A percentile compares a stretch with the other conserved stretches of the same genome.
These are phyloP conservation scores for Euclidia mi DNA, from an alignment of 2,888 invertebrate genomes.

Conservation along the genomic window DNA sequence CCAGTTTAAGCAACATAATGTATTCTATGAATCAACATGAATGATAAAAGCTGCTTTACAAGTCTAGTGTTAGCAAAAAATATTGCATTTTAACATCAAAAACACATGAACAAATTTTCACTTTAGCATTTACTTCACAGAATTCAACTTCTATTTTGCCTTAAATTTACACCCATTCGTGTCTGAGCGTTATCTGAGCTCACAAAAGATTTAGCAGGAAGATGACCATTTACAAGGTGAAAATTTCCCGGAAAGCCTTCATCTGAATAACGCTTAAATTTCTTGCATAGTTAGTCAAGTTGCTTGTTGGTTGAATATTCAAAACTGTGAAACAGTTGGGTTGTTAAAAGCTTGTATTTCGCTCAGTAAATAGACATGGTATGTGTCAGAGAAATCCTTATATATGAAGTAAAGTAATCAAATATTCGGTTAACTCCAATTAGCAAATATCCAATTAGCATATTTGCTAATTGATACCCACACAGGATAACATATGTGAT, in stretches of 20 bases:
- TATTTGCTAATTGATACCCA: too few species aligned
- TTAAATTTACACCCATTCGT: neutral
- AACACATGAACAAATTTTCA: neutral
- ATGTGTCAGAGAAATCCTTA: too few species aligned
- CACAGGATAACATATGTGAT: neutral
- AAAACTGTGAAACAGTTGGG: constrained; percentile 20
- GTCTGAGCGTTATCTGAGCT: constrained; percentile 8
- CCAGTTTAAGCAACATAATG: too few species aligned
- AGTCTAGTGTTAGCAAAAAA: too few species aligned
- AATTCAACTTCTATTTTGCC: neutral
- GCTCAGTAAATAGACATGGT: too few species aligned
- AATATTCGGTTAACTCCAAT: neutral
- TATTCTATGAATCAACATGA: too few species aligned
- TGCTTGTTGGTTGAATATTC: constrained; percentile 6
- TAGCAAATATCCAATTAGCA: too few species aligned
- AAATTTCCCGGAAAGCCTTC: neutral
- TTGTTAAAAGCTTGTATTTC: constrained; percentile 13
- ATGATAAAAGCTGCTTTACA: too few species aligned
- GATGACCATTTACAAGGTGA: constrained; percentile 10
- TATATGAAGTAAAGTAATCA: neutral
- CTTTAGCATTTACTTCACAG: neutral
- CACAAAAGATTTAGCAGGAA: constrained; percentile 3
- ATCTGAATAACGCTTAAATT: constrained; percentile 7
- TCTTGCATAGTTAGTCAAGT: constrained; percentile 16
- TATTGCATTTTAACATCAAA: neutral